phyloP scores from a whole-genome alignment of 2,113 vertebrate genomes.

The Nyctibius bracteatus region DNA sequence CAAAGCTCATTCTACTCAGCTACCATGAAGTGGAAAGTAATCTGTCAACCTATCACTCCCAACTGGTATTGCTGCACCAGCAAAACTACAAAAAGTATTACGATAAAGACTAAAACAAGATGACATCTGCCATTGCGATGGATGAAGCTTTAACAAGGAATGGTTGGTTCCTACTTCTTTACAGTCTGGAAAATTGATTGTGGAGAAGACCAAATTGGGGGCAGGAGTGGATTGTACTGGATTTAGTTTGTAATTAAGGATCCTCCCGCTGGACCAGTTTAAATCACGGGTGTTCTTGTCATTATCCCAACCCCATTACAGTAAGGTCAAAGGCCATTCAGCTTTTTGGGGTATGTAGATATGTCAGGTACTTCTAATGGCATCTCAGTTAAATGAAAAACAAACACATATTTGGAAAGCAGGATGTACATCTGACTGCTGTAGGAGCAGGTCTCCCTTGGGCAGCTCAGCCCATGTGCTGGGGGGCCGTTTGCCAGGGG shows the following conservation, averaged over 20 bases:
- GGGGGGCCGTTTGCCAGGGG: neutral
- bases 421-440: neutral
- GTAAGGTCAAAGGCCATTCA: neutral
- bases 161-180: neutral
- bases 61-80: neutral
- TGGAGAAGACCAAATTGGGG: neutral
- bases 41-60: neutral
- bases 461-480: neutral
- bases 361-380: neutral
- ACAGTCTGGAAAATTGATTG: neutral
- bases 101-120: neutral
- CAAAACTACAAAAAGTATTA: neutral
- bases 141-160: neutral
- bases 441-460: neutral
- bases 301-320: neutral
- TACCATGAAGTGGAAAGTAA: neutral
- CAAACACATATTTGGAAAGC: neutral
- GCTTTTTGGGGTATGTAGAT: neutral
- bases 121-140: neutral
- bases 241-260: neutral
- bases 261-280: neutral
- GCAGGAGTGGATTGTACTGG: neutral
- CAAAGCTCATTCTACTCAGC: neutral
- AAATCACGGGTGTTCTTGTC: neutral
- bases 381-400: neutral